Conservation (phyloP, 2,113 vertebrate genomes). For the Crocuta crocuta region DNA sequence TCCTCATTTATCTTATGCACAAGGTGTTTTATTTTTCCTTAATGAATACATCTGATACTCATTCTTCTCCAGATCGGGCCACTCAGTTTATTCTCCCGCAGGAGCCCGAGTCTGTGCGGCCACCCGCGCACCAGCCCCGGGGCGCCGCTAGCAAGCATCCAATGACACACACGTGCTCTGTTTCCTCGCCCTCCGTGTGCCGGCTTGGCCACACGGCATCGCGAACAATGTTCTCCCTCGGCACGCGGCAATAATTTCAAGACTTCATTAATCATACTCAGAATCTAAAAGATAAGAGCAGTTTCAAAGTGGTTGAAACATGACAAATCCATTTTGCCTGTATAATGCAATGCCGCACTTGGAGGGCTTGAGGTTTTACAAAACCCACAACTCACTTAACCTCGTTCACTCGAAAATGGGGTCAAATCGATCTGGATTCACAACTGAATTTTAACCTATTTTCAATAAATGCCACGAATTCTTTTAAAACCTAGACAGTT, state of each 20-base stretch:
- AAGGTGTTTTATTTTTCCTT: neutral
- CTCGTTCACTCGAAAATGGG: neutral
- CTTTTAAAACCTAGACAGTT: neutral
- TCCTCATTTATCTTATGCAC: neutral
- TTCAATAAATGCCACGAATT: neutral
- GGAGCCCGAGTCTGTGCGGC: neutral
- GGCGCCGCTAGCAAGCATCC: neutral
- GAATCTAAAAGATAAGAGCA: neutral
- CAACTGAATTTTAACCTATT: neutral
- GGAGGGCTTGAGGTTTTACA: neutral
- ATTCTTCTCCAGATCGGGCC: neutral
- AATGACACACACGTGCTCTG: neutral
- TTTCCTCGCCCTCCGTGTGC: neutral
- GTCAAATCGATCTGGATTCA: neutral
- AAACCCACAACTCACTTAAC: neutral
- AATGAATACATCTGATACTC: neutral
- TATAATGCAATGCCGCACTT: rapidly evolving
- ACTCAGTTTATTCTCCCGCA: neutral
- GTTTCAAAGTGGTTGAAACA: neutral
- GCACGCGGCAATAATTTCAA: neutral
- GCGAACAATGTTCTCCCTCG: neutral
- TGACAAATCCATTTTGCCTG: neutral
- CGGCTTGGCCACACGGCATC: neutral
- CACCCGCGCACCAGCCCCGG: neutral
- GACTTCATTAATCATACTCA: neutral